Evolutionary conservation across 2,797 vertebrate species (phyloP), one percentile per base, ranked within the genome.

Genomic region (Adrianichthys oophorus): DNA sequence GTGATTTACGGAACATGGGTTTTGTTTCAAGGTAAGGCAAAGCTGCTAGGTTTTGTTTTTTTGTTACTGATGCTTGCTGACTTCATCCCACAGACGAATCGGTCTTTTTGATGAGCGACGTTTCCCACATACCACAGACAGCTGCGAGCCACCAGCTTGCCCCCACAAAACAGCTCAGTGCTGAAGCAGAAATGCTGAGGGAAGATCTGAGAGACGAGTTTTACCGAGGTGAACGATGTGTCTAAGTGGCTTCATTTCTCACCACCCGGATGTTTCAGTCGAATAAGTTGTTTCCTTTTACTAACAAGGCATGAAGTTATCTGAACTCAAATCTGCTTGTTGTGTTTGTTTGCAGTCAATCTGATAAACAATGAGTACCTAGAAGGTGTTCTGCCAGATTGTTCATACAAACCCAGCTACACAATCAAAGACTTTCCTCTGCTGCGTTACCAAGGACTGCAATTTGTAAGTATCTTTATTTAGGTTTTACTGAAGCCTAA

Each of bases 381-480:
- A 26, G 85, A 29, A 50, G 88, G 81, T 0, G 78, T 95, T 53
- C 84, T 99, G 68, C 94, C 95, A 0, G 91, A 94, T 56, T 98
- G 96, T 74, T 68, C 63, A 0, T 99, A 98, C 88, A 93, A 88
- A 41, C 96, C 98, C 80, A 97, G 92, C 89, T 98, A 98, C 79
- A 88, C 91, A 32, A 91, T 97, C 65, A 94, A 89, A 55, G 93
- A 92, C 69, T 91, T 91, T 4, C 90, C 86, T 10, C 84, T 99
- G 50, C 62, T 81, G 14, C 95, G 96, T 61, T 99, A 99, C 78
- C 95, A 99, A 79, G 98, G 97, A n/a, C 90, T 99, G 41, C 91
- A 94, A 59, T 98, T 96, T 75, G 97, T 99, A 93, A 89, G 97
- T 95, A 46, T 62, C 60, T 18, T 19, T 42, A 3, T 55, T 10